phyloP scores from a whole-genome alignment of 1,140 invertebrate species.

The Ips nitidus region DNA sequence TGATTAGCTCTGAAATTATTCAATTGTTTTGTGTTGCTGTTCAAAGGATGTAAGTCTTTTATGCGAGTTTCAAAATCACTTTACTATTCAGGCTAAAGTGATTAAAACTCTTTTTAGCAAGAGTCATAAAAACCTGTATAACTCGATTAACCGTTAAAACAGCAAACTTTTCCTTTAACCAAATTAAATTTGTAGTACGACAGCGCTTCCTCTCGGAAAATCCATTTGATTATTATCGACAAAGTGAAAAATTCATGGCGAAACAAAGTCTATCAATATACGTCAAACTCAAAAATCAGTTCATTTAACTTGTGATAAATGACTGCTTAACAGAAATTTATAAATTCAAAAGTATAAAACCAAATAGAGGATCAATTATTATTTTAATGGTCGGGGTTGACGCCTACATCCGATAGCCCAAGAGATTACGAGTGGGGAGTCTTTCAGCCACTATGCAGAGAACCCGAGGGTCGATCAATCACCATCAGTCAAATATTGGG shows the following conservation, averaged over 20 bases:
- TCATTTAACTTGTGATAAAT: slow-evolving; percentile 29
- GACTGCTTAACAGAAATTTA: slow-evolving; percentile 28
- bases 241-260: slow-evolving; percentile 6
- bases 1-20: neutral
- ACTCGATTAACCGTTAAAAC: too few relatives aligned
- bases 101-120: too few relatives aligned
- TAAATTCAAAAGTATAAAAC: slow-evolving; percentile 20
- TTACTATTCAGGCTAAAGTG: too few relatives aligned
- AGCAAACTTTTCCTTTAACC: too few relatives aligned
- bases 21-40: neutral
- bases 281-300: slow-evolving; percentile 17
- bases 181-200: too few relatives aligned
- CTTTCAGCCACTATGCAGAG: slow-evolving; percentile 4
- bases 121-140: too few relatives aligned
- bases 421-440: slow-evolving; percentile 24
- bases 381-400: slow-evolving; percentile 15
- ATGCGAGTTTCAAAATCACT: too few relatives aligned
- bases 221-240: slow-evolving; percentile 3
- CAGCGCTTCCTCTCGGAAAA: too few relatives aligned
- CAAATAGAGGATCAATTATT: slow-evolving; percentile 32
- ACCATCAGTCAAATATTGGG: slow-evolving; percentile 8
- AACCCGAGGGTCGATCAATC: slow-evolving; percentile 9
- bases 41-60: neutral
- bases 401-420: slow-evolving; percentile 20
- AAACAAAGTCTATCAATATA: slow-evolving; percentile 17